These are phyloP conservation scores for Prunella himalayana DNA, from an alignment of 2,113 vertebrate genomes.

Conservation along the genomic window DNA sequence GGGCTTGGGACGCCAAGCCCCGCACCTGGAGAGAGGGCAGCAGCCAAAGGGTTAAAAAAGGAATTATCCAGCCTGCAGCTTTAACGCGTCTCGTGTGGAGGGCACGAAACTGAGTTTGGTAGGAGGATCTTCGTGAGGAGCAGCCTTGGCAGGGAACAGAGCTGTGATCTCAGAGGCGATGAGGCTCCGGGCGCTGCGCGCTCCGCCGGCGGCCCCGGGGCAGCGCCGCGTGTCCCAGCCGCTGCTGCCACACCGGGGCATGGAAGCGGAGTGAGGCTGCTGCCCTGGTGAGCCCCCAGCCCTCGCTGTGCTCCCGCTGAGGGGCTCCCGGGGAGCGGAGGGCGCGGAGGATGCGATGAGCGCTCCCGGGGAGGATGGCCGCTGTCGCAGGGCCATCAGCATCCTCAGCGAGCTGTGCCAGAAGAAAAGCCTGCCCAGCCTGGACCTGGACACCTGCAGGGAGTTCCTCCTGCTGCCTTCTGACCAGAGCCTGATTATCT, in stretches of 20 bases:
- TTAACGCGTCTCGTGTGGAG: conserved; percentile 22
- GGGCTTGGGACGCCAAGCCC: not conserved
- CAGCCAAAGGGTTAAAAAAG: conserved; percentile 39
- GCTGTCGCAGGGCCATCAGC: conserved; percentile 64
- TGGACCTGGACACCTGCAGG: conserved; percentile 70
- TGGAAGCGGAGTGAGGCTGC: not conserved
- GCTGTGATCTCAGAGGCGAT: conserved; percentile 48
- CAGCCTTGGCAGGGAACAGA: conserved; percentile 61
- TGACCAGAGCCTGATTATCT: conserved; percentile 63
- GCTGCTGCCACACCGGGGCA: not conserved
- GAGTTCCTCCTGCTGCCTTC: conserved; percentile 67
- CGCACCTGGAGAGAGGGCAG: not conserved
- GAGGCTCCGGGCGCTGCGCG: not conserved
- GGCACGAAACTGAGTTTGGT: conserved; percentile 54
- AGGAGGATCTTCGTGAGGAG: conserved; percentile 64
- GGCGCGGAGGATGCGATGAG: conserved; percentile 69
- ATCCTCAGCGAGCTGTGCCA: conserved; percentile 69
- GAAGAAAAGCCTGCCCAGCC: conserved; percentile 52
- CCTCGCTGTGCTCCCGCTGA: not conserved
- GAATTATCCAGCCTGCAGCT: conserved; percentile 34
- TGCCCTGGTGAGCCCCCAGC: not conserved
- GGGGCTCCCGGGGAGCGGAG: not conserved
- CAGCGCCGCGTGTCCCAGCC: not conserved
- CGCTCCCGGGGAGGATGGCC: conserved; percentile 42
- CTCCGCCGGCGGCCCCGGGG: not conserved